A percentile compares a stretch with the other conserved stretches of the same genome.
These are phyloP conservation scores for Gandaritis pyraliata DNA, from an alignment of 2,888 invertebrate species.

Conservation along the genomic window DNA sequence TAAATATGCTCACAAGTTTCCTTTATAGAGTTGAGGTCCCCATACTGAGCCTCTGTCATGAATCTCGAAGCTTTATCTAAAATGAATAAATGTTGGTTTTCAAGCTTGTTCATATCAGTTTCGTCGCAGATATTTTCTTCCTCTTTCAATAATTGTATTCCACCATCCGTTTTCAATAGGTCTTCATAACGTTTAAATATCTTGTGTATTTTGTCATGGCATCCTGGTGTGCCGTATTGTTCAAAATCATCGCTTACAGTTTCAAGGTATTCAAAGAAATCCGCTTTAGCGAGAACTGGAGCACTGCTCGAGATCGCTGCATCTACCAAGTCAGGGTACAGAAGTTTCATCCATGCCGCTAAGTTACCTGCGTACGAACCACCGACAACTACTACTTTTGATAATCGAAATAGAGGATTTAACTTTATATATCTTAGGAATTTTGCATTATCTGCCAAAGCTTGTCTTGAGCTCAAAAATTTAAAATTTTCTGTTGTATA, in stretches of 20 bases:
- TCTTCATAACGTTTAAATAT: conserved; percentile 61
- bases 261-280: conserved; percentile 74
- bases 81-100: conserved; percentile 70
- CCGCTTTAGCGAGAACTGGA: conserved; percentile 72
- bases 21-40: conserved; percentile 55
- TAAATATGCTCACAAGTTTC: conserved; percentile 54
- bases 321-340: conserved; percentile 70
- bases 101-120: conserved; percentile 58
- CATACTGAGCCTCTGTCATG: conserved; percentile 67
- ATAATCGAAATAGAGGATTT: conserved; percentile 49
- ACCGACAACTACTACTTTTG: conserved; percentile 72
- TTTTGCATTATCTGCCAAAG: conserved; percentile 67
- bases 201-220: conserved; percentile 56
- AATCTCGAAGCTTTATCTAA: conserved; percentile 56
- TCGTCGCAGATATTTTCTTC: conserved; percentile 68
- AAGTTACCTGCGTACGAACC: conserved; percentile 76
- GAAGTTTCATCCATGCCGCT: conserved; percentile 71
- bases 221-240: conserved; percentile 60
- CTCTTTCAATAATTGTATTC: conserved; percentile 61
- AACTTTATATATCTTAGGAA: conserved; percentile 58
- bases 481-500: conserved; percentile 56
- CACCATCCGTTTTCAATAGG: conserved; percentile 56
- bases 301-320: conserved; percentile 74
- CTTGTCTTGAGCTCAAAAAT: conserved; percentile 68
- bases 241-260: conserved; percentile 68